Conservation (phyloP, 2,888 invertebrate genomes). For the Polymixis flavicincta region DNA sequence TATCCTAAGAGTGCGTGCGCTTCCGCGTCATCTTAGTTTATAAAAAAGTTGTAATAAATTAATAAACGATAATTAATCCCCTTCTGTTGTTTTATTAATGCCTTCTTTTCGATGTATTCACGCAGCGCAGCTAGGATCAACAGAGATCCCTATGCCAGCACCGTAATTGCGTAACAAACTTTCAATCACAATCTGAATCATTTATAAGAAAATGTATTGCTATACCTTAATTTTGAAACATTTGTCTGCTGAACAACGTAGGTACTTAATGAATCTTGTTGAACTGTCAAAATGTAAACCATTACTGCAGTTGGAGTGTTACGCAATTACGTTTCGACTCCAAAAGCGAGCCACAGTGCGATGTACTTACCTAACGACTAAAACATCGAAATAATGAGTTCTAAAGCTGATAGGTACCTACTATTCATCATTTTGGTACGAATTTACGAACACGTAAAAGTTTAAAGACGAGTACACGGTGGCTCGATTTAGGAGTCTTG, state of each 20-base stretch:
- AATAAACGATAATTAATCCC: conserved; percentile 32
- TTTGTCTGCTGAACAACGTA: no score
- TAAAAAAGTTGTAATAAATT: conserved; percentile 1
- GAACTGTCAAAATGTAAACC: no score
- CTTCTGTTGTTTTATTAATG: conserved; percentile 30
- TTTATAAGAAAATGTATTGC: background rate
- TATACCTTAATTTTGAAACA: background rate
- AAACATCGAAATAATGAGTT: background rate
- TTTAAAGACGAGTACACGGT: background rate
- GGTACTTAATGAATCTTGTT: no score
- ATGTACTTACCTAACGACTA: no score
- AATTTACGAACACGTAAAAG: background rate
- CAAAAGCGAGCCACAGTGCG: background rate
- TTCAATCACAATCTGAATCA: background rate
- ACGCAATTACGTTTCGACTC: background rate
- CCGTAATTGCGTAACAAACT: background rate
- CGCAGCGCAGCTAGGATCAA: conserved; percentile 8
- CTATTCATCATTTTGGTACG: background rate
- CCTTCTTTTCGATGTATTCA: background rate
- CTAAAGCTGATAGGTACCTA: background rate
- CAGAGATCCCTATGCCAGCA: conserved; percentile 2
- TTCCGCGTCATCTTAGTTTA: background rate
- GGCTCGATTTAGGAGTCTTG: background rate
- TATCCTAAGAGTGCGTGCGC: background rate
- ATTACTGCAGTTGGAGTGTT: background rate